A percentile compares a stretch with the other conserved stretches of the same genome.
Conservation (phyloP, 2,797 vertebrate genomes). For the Dipus sagitta region DNA sequence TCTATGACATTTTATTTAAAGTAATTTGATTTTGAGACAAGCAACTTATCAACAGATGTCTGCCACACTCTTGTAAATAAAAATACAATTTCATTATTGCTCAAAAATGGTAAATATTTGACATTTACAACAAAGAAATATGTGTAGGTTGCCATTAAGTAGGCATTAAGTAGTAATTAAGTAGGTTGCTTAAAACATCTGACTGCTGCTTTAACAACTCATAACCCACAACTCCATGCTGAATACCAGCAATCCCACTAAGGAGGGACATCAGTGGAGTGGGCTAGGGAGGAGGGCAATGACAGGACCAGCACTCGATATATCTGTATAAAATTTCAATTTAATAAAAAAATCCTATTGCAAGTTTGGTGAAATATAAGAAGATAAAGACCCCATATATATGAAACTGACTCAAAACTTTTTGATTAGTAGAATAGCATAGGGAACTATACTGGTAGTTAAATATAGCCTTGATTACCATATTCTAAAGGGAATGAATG, state of each 20-base stretch:
- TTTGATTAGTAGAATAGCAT: neutral
- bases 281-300: too few relatives aligned
- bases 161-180: too few relatives aligned
- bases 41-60: neutral
- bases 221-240: too few relatives aligned
- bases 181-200: slow-evolving; percentile 10
- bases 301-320: too few relatives aligned
- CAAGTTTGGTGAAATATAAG: neutral
- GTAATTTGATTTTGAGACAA: slow-evolving; percentile 39
- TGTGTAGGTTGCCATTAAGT: neutral
- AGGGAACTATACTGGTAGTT: neutral
- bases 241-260: too few relatives aligned
- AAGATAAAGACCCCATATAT: neutral
- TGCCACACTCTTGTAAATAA: neutral
- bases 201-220: too few relatives aligned
- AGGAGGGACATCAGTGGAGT: too few relatives aligned
- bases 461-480: neutral
- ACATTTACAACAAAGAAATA: neutral
- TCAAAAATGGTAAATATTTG: neutral
- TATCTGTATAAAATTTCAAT: too few relatives aligned
- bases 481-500: neutral
- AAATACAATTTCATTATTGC: neutral
- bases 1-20: neutral
- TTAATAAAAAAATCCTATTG: too few relatives aligned
- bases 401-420: neutral